Conservation (phyloP, 2,113 vertebrate species). For the Malurus melanocephalus region DNA sequence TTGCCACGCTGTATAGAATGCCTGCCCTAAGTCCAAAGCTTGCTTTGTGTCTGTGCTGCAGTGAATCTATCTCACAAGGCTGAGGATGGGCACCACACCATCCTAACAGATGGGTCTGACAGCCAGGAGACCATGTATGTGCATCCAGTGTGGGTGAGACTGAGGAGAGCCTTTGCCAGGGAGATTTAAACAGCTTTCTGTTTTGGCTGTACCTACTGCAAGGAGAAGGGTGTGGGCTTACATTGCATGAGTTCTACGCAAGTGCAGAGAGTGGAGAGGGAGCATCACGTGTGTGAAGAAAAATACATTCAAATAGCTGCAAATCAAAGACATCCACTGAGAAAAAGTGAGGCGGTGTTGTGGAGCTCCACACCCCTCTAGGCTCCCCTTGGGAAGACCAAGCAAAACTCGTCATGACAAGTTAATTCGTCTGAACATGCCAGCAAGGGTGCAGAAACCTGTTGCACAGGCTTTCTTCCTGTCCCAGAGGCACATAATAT, state of each 20-base stretch:
- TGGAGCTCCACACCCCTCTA: background rate
- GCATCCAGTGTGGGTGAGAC: slow-evolving; percentile 9
- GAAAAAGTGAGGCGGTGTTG: background rate
- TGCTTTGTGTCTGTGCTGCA: background rate
- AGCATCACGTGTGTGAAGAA: background rate
- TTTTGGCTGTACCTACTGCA: background rate
- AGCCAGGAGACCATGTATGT: background rate
- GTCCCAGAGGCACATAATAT: slow-evolving; percentile 12
- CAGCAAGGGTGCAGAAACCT: slow-evolving; percentile 29
- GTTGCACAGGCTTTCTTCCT: slow-evolving; percentile 55
- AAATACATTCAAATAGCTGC: background rate
- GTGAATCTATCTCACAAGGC: background rate
- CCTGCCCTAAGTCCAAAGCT: background rate
- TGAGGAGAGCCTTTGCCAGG: background rate
- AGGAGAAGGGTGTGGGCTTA: background rate
- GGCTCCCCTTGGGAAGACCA: background rate
- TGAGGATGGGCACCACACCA: background rate
- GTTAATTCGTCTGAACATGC: slow-evolving; percentile 18
- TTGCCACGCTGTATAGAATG: accelerated
- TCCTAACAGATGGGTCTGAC: slow-evolving; percentile 15
- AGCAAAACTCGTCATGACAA: slow-evolving; percentile 24
- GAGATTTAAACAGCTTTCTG: slow-evolving; percentile 23
- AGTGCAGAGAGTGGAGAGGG: background rate
- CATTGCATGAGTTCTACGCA: background rate
- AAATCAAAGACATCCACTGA: background rate